Conservation (phyloP, 2,888 invertebrate genomes). For the Amphipoea oculea region DNA sequence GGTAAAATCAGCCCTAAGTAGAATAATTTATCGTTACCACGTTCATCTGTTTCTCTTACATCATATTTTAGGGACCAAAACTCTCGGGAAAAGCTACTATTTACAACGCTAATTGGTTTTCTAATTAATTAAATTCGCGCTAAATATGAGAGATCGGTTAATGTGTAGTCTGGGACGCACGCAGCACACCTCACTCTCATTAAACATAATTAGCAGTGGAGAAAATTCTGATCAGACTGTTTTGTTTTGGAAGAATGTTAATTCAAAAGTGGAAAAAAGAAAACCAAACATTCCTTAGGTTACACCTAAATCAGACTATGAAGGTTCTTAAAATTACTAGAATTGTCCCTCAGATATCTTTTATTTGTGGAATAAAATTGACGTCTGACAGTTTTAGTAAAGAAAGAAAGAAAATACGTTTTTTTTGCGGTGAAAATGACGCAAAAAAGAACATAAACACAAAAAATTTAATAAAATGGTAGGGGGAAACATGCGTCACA, state of each 20-base stretch:
- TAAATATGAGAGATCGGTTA: constrained; percentile 16
- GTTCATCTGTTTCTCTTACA: background rate
- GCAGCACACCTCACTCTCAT: constrained; percentile 1
- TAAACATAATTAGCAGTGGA: background rate
- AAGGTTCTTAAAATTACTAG: too few relatives aligned
- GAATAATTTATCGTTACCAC: too few relatives aligned
- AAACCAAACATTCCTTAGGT: background rate
- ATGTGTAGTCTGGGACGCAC: constrained; percentile 7
- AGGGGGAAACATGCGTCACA: too few relatives aligned
- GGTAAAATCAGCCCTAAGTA: too few relatives aligned
- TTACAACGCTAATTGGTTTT: constrained; percentile 11
- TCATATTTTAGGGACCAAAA: background rate
- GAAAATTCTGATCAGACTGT: background rate
- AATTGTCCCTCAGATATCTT: too few relatives aligned
- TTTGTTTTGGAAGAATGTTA: too few relatives aligned
- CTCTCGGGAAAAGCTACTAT: background rate
- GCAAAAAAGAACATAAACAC: too few relatives aligned
- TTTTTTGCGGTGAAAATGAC: too few relatives aligned
- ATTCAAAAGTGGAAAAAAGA: background rate
- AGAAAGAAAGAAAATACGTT: too few relatives aligned
- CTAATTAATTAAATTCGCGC: background rate
- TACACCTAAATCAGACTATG: background rate
- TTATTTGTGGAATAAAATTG: too few relatives aligned
- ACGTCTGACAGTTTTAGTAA: too few relatives aligned
- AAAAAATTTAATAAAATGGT: too few relatives aligned